Base-by-base conservation (phyloP, 2,888 invertebrate species). In the Lumbricus terrestris region DNA sequence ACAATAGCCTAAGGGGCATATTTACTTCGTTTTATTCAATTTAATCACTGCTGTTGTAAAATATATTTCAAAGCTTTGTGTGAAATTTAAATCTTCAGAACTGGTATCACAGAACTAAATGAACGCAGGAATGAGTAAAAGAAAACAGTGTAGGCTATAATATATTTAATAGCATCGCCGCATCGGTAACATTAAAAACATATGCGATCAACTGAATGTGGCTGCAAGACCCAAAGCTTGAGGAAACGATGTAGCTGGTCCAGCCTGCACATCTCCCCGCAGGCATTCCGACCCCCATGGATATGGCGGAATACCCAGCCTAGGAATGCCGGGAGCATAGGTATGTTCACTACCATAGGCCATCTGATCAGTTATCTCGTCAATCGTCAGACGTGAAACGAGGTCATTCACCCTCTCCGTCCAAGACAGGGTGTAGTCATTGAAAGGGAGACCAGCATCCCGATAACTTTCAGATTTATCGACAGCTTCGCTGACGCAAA, bases 211-310 rank as follows among this genome's bases (percentile, higher is more conserved):
- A 94, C 93, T 94, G 91, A 94, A 94, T 34, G 94, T 92, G 29
- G 94, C 94, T 15, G 94, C 93, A 38, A 94, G 92, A 37, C 94
- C 94, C 40, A 94, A 90, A 13, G 94, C 92, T 91, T 94, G 93
- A 15, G 94, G 94, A 89, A 91, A 91, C 6, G 91, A 88, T 0
- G 94, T 92, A 6, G 94, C 94, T 3, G 94, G 93, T 42, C 93
- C 92, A 0, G 94, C 93, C 11, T 91, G 83, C 0, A 93, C 94
- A 54, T 93, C 94, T 8, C 94, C 94, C 15, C 93, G 91, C 33
- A 94, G 92, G 92, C 94, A 94, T 91, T 94, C 94, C 3, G 94
- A 94, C 91, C 93, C 93, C 93, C 94, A 94, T 37, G 92, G 92
- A 91, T 94, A 94, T 0, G 94, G 94, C n/a, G 92, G 92, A 47